Evolutionary conservation across 2,797 vertebrate genomes (phyloP).

Genomic region (Sebastes variabilis): DNA sequence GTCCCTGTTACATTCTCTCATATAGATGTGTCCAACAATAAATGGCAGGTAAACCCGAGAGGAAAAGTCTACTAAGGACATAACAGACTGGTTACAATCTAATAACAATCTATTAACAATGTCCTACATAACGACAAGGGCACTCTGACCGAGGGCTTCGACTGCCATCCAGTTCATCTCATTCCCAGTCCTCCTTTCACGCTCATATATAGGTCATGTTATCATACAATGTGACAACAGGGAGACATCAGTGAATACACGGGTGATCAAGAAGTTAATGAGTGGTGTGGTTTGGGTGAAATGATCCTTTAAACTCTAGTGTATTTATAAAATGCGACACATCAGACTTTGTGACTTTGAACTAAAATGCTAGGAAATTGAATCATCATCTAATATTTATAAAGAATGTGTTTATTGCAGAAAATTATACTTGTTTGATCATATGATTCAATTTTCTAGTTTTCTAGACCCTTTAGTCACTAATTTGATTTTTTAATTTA

Average conservation of each 20-base stretch:
- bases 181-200: slow-evolving; percentile 64
- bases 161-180: slow-evolving; percentile 59
- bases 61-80: slow-evolving; percentile 18
- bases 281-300: slow-evolving; percentile 28
- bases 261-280: slow-evolving; percentile 37
- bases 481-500: background rate
- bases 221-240: slow-evolving; percentile 50
- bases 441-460: background rate
- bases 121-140: slow-evolving; percentile 67
- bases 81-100: slow-evolving; percentile 22
- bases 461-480: background rate
- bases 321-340: background rate
- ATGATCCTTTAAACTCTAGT: background rate
- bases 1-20: background rate
- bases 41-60: background rate
- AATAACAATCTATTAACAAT: slow-evolving; percentile 57
- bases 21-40: background rate
- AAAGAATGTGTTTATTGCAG: background rate
- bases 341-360: background rate
- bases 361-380: background rate
- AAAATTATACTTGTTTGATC: background rate
- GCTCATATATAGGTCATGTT: slow-evolving; percentile 66
- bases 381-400: background rate
- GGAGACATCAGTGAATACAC: slow-evolving; percentile 21
- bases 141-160: slow-evolving; percentile 60